Evolutionary conservation across 2,797 vertebrate genomes (phyloP).

Genomic region (Chloroceryle amazona): DNA sequence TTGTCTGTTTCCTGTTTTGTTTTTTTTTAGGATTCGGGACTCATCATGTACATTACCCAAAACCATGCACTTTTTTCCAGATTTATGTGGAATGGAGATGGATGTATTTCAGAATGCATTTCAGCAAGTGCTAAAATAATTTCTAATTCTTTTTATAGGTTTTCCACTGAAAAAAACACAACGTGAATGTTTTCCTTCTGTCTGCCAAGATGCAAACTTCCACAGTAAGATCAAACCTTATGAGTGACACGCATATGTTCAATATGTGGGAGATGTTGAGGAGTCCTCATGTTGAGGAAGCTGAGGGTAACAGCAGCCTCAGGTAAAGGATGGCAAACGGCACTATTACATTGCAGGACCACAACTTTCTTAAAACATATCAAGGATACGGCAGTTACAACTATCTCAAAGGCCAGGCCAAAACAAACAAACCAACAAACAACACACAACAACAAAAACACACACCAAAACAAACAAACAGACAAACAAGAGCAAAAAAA

Average conservation of each 20-base stretch:
- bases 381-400: neutral
- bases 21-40: neutral
- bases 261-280: accelerated
- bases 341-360: neutral
- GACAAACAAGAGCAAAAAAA: too few species aligned
- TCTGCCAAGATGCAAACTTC: neutral
- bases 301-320: neutral
- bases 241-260: accelerated
- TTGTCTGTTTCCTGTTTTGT: accelerated
- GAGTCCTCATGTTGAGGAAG: too few species aligned
- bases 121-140: neutral
- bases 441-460: too few species aligned
- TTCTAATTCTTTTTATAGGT: neutral
- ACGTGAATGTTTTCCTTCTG: too few species aligned
- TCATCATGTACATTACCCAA: neutral
- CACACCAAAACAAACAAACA: too few species aligned
- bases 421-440: neutral
- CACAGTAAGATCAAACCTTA: accelerated
- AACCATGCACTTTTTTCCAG: neutral
- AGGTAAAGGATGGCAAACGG: neutral
- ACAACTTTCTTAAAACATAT: neutral
- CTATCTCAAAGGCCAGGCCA: neutral
- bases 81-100: neutral
- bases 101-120: neutral
- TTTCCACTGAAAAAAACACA: neutral